Evolutionary conservation across 1,140 invertebrate genomes (phyloP).

Genomic region (Papilio polyxenes): DNA sequence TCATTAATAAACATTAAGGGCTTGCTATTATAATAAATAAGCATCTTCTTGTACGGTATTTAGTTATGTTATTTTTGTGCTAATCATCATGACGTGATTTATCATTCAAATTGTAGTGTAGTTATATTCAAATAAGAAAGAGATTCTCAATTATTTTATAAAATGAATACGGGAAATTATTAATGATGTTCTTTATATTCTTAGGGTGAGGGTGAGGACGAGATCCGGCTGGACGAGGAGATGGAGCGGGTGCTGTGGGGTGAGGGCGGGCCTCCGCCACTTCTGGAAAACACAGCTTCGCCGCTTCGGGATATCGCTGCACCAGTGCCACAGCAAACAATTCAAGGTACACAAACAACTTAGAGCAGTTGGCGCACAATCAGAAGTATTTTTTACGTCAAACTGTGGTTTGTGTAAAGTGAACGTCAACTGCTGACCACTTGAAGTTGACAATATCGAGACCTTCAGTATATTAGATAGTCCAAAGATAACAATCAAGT

Average conservation of each 20-base stretch:
- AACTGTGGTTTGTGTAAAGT: too few relatives aligned
- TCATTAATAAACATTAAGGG: too few relatives aligned
- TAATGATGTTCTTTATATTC: constrained; percentile 5
- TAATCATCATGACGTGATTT: too few relatives aligned
- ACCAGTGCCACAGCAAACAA: constrained; percentile 50
- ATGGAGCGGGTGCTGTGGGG: constrained; percentile 74
- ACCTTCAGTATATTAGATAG: too few relatives aligned
- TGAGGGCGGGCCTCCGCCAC: constrained; percentile 48
- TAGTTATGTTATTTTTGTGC: too few relatives aligned
- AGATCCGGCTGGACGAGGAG: constrained; percentile 69
- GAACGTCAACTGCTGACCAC: too few relatives aligned
- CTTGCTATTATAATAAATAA: too few relatives aligned
- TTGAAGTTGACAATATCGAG: too few relatives aligned
- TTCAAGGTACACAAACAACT: constrained; percentile 41
- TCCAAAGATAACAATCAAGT: too few relatives aligned
- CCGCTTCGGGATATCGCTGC: constrained; percentile 60
- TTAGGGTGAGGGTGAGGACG: constrained; percentile 59
- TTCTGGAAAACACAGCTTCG: constrained; percentile 45
- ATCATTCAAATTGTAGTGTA: too few relatives aligned
- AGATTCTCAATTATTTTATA: background rate
- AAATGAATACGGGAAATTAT: background rate
- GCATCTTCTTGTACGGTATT: too few relatives aligned
- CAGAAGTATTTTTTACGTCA: too few relatives aligned
- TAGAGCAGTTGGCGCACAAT: background rate
- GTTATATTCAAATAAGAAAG: background rate